A percentile compares a stretch with the other conserved stretches of the same genome.
Conservation (phyloP, 1,140 invertebrate species). For the Anthonomus grandis region DNA sequence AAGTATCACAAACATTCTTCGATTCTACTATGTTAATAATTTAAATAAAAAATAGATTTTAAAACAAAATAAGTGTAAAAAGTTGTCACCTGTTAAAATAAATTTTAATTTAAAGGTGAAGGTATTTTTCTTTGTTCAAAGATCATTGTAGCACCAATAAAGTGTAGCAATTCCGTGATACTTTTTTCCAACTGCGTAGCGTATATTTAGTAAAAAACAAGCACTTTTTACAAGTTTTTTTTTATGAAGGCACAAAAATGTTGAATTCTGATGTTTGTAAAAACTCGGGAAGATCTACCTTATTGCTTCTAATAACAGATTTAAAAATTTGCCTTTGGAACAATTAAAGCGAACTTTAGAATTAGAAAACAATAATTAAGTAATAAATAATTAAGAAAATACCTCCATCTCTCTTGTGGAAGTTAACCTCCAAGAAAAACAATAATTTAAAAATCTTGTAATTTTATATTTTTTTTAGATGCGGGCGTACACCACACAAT, state of each 20-base stretch:
- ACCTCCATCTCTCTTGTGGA: neutral
- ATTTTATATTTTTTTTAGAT: neutral
- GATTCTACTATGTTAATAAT: neutral
- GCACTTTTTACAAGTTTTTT: no score
- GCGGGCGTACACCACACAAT: constrained; percentile 2
- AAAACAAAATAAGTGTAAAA: neutral
- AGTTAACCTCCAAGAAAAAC: neutral
- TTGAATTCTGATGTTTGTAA: no score
- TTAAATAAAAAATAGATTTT: no score
- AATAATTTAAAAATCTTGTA: neutral
- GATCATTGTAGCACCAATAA: constrained; percentile 13
- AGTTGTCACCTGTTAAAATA: neutral
- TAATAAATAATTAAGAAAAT: neutral
- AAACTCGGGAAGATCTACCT: no score
- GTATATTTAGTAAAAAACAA: no score
- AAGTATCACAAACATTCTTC: neutral
- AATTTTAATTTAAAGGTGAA: constrained; percentile 7
- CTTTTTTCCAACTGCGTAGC: no score
- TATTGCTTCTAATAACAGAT: no score
- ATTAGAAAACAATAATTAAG: no score
- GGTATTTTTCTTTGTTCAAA: constrained; percentile 12
- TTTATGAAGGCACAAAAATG: no score
- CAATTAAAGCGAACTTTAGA: no score
- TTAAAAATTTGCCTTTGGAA: no score
- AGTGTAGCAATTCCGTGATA: constrained; percentile 13